Base-by-base conservation (phyloP, 2,888 invertebrate species). In the Hirudinaria manillensis region DNA sequence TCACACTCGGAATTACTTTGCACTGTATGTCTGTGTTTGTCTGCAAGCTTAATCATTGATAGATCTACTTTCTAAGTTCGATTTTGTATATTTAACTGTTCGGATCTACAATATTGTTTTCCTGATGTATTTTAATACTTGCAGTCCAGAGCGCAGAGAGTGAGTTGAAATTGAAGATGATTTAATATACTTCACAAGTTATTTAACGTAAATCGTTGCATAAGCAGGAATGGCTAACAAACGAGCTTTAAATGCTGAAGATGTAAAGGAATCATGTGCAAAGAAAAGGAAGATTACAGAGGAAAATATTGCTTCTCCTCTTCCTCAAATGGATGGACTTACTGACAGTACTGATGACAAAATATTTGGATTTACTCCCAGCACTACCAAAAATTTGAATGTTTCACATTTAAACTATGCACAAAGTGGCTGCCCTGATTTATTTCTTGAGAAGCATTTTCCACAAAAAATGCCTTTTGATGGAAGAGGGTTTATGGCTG, bases 261-360 rank as follows among this genome's bases (percentile, higher is more conserved):
- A 61, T 61, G 61, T 27, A 61, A 61, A n/a, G 24, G 29, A 61
- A 61, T 29, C 61, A 61, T 27, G 61, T 61, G 29, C 24, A 61
- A 61, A 61, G 29, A 61, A 61, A 61, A 24, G 29, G 29, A 61
- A 29, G 29, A 3, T 61, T 27, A 21, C 29, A 27, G 61, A 61
- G 24, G 61, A 19, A 61, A 61, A 1, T 61, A 27, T 61, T 10
- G 24, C 19, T 27, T 61, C 61, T 27, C 61, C 61, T 61, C 24
- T 61, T 61, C 61, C 61, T 27, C 61, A 61, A 61, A 29, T 29
- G 29, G 61, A 61, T 61, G 61, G 61, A 7, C 29, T 61, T 61
- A 27, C 61, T 7, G 61, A 61, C 29, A 29, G 29, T 27, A n/a
- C 29, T 61, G 61, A 61, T 24, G 61, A 61, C 29, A 61, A 29